A percentile compares a stretch with the other conserved stretches of the same genome.
Conservation (phyloP, 2,888 invertebrate genomes). For the Cheilosia vulpina region DNA sequence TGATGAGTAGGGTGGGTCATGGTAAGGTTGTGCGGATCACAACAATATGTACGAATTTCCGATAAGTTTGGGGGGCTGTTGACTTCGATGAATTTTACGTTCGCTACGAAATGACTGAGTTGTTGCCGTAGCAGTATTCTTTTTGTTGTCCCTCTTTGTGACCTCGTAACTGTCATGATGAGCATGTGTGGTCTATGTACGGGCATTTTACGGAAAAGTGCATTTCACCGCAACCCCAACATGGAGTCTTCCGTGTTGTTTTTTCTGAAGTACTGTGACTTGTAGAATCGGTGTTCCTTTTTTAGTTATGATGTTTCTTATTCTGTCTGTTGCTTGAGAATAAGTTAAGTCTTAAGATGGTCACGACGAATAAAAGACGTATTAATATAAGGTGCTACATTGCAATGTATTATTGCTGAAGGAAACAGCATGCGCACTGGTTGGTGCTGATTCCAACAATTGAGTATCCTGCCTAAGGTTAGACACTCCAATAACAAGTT, state of each 20-base stretch:
- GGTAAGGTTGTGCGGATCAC: too few species aligned
- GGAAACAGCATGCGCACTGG: neutral
- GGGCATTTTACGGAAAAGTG: neutral
- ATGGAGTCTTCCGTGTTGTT: neutral
- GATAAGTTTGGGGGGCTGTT: neutral
- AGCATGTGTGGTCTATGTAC: neutral
- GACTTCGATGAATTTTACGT: neutral
- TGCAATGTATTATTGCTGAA: too few species aligned
- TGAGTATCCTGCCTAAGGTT: neutral
- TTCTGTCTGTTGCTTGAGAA: too few species aligned
- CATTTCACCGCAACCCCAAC: constrained; percentile 9
- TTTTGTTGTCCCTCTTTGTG: constrained; percentile 82
- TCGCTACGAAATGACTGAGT: neutral
- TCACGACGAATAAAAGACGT: too few species aligned
- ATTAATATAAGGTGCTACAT: too few species aligned
- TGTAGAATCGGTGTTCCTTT: neutral
- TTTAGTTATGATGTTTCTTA: neutral
- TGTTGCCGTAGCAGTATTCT: too few species aligned
- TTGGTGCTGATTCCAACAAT: neutral
- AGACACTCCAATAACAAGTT: neutral
- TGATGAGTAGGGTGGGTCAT: too few species aligned
- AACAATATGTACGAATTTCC: constrained; percentile 27
- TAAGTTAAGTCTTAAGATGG: too few species aligned
- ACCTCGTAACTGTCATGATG: constrained; percentile 70
- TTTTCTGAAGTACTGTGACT: neutral